A percentile compares a stretch with the other conserved stretches of the same genome.
Evolutionary conservation across 2,797 vertebrate species (phyloP).

Genomic region (Melanogrammus aeglefinus): DNA sequence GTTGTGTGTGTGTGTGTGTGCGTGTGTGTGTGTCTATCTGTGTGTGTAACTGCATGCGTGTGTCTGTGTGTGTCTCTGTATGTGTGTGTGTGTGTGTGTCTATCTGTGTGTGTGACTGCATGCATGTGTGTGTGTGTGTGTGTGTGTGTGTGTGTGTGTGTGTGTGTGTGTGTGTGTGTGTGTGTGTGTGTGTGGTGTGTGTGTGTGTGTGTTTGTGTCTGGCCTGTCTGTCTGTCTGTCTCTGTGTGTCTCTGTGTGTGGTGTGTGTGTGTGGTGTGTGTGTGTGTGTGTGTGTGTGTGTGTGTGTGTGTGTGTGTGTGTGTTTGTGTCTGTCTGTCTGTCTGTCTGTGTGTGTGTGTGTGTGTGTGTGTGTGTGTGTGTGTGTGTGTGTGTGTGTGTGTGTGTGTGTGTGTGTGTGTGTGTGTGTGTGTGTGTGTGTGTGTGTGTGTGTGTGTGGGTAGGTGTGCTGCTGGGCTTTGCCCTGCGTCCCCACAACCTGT

Average conservation of each 20-base stretch:
- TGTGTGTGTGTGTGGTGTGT: no score
- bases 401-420: conserved; percentile 10
- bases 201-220: no score
- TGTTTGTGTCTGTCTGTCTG: conserved; percentile 16
- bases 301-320: conserved; percentile 40
- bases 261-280: conserved; percentile 10
- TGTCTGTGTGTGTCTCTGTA: conserved; percentile 11
- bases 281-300: conserved; percentile 47
- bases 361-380: background rate
- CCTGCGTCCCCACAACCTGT: conserved; percentile 83
- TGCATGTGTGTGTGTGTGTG: no score
- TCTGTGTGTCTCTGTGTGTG: conserved; percentile 27
- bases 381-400: background rate
- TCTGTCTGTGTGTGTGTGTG: conserved; percentile 31
- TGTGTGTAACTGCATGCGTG: conserved; percentile 21
- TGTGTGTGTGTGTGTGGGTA: conserved; percentile 46
- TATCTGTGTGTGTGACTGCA: background rate
- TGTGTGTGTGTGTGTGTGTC: background rate
- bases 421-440: conserved; percentile 63
- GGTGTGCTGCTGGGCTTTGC: conserved; percentile 87
- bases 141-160: no score
- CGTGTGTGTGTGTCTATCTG: conserved; percentile 18
- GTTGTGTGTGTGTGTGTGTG: conserved; percentile 51
- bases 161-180: no score
- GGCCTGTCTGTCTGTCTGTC: background rate